Base-by-base conservation (phyloP, 2,797 vertebrate genomes). In the Catamblyrhynchus diadema region DNA sequence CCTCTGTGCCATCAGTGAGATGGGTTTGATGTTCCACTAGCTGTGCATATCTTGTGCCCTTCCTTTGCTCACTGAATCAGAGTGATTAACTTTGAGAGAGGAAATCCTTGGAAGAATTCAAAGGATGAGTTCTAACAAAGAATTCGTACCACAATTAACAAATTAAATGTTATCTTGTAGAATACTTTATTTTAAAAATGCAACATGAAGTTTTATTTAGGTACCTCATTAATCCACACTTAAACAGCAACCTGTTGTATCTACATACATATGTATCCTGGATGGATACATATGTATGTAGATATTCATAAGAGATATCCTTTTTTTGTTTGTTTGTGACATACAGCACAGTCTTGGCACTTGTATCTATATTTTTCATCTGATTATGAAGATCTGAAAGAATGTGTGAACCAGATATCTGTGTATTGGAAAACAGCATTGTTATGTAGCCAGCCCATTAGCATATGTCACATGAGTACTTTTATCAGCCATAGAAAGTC, bases 401-500 rank as follows among this genome's bases (percentile, higher is more conserved):
- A 70, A 42, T 39, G 25, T 28, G 13, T 87, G 89, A 93, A 75
- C 56, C 48, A 85, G 74, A 12, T 84, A 66, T 10, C 53, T 89
- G 16, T 80, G 18, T 80, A 53, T 0, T 80, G 67, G 70, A 57
- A 86, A 72, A n/a, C 2, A 65, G 19, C 30, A 62, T 86, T 80
- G 60, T 74, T 90, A 62, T 53, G 37, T 77, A 92, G 78, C 72
- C 67, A 82, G 27, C 48, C 41, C 61, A 8, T 80, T 91, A 91
- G 78, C 56, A 47, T 85, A 80, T 77, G 59, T 81, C 75, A 80
- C 48, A 60, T 16, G n/a, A 33, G 4, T 70, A 35, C 74, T 89
- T 94, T 92, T 59, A 91, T 94, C 82, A 80, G 21, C 74, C 92
- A 39, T 73, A 72, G 51, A 44, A 77, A 89, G 77, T 89, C 37